These are phyloP conservation scores for Rhinoraja longicauda DNA, from an alignment of 2,797 vertebrate genomes.

Conservation along the genomic window DNA sequence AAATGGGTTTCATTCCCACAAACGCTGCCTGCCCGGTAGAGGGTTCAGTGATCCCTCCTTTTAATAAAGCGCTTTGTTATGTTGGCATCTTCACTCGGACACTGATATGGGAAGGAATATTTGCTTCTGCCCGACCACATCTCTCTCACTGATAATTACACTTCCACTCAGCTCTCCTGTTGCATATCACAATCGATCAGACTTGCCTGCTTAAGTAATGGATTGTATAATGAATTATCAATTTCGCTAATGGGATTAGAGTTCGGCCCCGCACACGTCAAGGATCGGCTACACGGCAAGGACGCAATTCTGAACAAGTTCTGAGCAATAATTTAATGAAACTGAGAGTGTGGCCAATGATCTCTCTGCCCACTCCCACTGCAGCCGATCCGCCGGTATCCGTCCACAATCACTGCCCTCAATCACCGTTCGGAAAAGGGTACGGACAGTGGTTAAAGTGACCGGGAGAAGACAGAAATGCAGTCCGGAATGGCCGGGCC, in stretches of 20 bases:
- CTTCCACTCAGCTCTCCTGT: background rate
- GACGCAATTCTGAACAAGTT: background rate
- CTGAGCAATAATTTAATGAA: background rate
- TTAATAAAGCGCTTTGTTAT: background rate
- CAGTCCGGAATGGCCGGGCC: background rate
- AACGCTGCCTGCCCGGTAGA: background rate
- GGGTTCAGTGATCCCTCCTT: no score
- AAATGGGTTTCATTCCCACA: background rate
- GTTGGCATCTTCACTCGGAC: background rate
- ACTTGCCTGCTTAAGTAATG: slow-evolving; percentile 30
- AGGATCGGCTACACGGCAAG: background rate
- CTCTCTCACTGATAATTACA: background rate
- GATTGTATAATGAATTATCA: slow-evolving; percentile 27
- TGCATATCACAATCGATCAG: background rate
- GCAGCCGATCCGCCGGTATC: background rate
- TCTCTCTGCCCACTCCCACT: background rate
- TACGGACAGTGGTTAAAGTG: background rate
- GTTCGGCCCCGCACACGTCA: background rate
- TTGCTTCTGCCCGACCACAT: background rate
- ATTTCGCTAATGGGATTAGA: background rate
- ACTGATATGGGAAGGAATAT: background rate
- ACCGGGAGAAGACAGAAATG: no score
- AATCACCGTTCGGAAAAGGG: no score
- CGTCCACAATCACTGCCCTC: background rate
- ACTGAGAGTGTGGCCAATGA: background rate